Evolutionary conservation across 1,140 invertebrate genomes (phyloP), one percentile per base, ranked within the genome.

Genomic region (Calycopis cecrops): DNA sequence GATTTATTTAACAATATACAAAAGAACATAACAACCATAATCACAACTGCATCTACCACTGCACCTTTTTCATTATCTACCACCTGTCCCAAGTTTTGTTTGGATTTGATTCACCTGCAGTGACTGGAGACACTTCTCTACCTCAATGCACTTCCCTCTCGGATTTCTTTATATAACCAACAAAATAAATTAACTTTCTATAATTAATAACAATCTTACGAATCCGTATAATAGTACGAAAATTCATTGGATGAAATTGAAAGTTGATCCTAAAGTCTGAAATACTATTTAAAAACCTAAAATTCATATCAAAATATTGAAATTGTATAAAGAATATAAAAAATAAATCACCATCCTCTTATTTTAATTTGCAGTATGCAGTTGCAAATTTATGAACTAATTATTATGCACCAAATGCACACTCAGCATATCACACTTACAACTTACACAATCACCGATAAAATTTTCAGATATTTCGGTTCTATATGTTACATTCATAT

Each of bases 401-500:
- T 10, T 35, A 38, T 38, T n/a, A 40, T 17, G 40, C 40, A 44
- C 40, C 8, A 9, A 44, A 6, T 44, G 12, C 40, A 17, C 40
- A 44, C 40, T 16, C 16, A 44, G 17, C 17, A 44, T 44, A 16
- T 44, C 40, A 44, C 40, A 44, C 40, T 18, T 44, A 52, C 34
- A 53, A 48, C n/a, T 51, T 17, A 51, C 44, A 53, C 18, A 44
- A 8, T 58, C 63, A 50, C 54, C 21, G 21, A 28, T 28, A 3
- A 60, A 35, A 51, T 56, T 66, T 35, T 38, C 16, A 34, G 12
- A 11, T 17, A 34, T 34, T 9, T 38, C 48, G 48, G 33, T 21
- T 40, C n/a, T 11, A 40, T 40, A 52, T 16, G 9, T 44, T 67
- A 59, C 52, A 55, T 56, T 52, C 53, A 64, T 62, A 64, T 51